phyloP scores from a whole-genome alignment of 2,113 vertebrate species.

The Neolamprologus fasciatus region DNA sequence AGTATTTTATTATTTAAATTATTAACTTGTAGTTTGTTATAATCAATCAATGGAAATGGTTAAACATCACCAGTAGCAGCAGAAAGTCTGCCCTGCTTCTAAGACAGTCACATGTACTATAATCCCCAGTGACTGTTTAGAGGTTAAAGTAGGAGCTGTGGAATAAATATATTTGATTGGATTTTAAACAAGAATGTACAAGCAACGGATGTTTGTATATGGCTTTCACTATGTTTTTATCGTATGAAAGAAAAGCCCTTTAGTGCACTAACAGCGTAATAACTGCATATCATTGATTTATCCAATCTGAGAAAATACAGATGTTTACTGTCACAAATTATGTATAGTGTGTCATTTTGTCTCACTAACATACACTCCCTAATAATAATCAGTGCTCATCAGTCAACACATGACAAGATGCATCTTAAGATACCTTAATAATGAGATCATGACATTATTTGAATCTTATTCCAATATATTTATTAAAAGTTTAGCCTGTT shows the following conservation, averaged over 20 bases:
- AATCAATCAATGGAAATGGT: not conserved
- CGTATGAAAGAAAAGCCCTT: not conserved
- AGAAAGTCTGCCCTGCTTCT: not conserved
- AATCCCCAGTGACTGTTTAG: accelerated
- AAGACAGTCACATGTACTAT: not conserved
- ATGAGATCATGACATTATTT: not conserved
- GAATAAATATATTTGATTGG: not conserved
- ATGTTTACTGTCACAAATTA: not conserved
- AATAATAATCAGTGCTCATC: not conserved
- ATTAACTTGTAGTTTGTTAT: not conserved
- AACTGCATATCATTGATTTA: not conserved
- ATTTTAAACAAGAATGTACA: not conserved
- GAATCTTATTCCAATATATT: not conserved
- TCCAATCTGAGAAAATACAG: not conserved
- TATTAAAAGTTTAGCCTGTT: not conserved
- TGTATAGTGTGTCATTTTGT: not conserved
- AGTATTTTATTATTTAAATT: not conserved
- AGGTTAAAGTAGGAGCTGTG: not conserved
- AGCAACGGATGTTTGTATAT: not conserved
- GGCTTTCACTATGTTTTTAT: not conserved
- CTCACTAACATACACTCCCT: not conserved
- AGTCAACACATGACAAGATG: not conserved
- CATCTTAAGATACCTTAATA: not conserved
- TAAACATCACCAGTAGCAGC: not conserved
- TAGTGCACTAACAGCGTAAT: not conserved